Evolutionary conservation across 2,888 invertebrate species (phyloP), one percentile per base, ranked within the genome.

Genomic region (Mylabris sibirica): DNA sequence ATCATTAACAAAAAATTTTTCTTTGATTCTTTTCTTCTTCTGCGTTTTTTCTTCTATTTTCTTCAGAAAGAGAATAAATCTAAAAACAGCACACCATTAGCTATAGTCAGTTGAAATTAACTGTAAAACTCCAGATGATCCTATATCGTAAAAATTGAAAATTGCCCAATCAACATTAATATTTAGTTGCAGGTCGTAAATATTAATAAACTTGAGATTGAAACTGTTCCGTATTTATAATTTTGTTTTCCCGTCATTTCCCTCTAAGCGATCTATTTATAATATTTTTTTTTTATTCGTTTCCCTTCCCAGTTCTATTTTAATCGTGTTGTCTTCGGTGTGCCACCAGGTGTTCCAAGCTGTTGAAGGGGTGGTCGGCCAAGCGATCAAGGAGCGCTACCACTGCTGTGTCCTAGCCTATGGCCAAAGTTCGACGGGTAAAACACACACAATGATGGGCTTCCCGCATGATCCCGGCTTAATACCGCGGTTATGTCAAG

Each of bases 361-460:
- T 38, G 86, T 93, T 69, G 93, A 92, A 3, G 86, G 86, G 26
- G 88, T 90, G 62, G 89, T 93, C 26, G 84, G 92, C 62, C 86
- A 88, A 30, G 89, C 90, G 35, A 85, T 92, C 11, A 87, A 88
- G 67, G 86, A 86, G 3, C 91, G 93, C 0, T 87, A 87, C 73
- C 90, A 92, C 72, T 89, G 90, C 1, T 93, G 92, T 80, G 88
- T 92, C 49, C 86, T 93, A 79, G 91, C 93, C 0, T 93, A 93
- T 78, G 93, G 93, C 0, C 93, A 93, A 83, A 93, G 92, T 76
- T 90, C 92, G 0, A 91, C 92, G 0, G 93, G 93, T 26, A 93
- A 93, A 84, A 93, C 92, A 0, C 90, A 92, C 80, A 93, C 93
- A 9, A 93, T 93, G 92, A 90, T 92, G 89, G 93, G 93, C 1